Base-by-base conservation (phyloP, 2,113 vertebrate genomes). In the Sylvietta virens region DNA sequence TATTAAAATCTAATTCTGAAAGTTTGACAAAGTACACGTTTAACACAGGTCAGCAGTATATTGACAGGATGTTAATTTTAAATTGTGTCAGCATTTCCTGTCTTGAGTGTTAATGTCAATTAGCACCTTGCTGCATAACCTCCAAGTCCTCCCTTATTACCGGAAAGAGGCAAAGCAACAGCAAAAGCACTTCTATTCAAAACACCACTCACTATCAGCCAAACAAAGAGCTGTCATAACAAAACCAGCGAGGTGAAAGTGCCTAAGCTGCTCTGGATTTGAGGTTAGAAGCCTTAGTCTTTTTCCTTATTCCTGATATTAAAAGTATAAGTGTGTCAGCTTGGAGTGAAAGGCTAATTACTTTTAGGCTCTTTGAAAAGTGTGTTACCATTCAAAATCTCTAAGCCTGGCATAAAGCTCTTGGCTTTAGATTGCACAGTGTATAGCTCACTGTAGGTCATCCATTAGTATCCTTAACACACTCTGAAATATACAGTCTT, bases 21-120 rank as follows among this genome's bases (percentile, higher is more conserved):
- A 88, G 69, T 96, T 95, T 96, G 92, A 97, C 26, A 73, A 92
- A 94, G 71, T 69, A 56, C 69, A 74, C n/a, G 3, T 93, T 97
- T 93, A 93, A 95, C 92, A 91, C 62, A 90, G 88, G 81, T 86
- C 96, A 93, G 77, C 60, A 76, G 71, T 88, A 45, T 94, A 89
- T 91, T 91, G 90, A 93, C 90, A 96, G 84, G 85, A 53, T 95
- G 89, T 93, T 94, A 92, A 96, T 96, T 97, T 97, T 96, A 91
- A 97, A 96, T 86, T 91, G 96, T 96, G 97, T 97, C 97, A 97
- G 95, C 96, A 92, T 97, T 97, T 97, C 97, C 97, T 96, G 96
- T 90, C 88, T 90, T 61, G 86, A 96, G 84, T 71, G 82, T 91
- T 77, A 94, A 92, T 85, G 94, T 95, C 95, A 93, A 96, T 90